Evolutionary conservation across 2,797 vertebrate genomes (phyloP).

Genomic region (Chaetodon trifasciatus): DNA sequence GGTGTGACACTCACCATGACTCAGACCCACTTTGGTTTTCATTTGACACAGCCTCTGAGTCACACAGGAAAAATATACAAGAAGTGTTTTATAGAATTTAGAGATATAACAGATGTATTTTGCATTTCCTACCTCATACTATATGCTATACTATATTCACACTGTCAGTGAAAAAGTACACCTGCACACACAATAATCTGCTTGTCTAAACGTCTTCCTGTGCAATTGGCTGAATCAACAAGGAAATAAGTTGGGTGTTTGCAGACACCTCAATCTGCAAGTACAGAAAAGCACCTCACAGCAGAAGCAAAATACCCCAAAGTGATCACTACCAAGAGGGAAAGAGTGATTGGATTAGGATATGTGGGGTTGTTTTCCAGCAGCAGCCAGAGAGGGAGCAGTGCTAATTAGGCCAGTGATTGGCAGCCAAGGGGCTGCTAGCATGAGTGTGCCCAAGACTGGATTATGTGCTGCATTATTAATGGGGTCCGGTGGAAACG

Average conservation of each 20-base stretch:
- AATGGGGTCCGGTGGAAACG: slow-evolving; percentile 40
- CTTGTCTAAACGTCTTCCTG: slow-evolving; percentile 60
- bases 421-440: slow-evolving; percentile 49
- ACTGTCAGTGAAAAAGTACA: slow-evolving; percentile 20
- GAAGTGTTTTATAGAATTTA: neutral
- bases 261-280: slow-evolving; percentile 35
- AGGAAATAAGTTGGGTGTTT: slow-evolving; percentile 37
- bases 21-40: slow-evolving; percentile 23
- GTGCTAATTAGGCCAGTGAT: slow-evolving; percentile 60
- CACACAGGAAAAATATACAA: neutral
- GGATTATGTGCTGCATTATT: slow-evolving; percentile 65
- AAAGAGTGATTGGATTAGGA: slow-evolving; percentile 36
- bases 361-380: slow-evolving; percentile 31
- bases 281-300: slow-evolving; percentile 18
- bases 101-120: neutral
- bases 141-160: neutral
- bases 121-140: neutral
- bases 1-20: slow-evolving; percentile 23
- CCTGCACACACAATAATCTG: slow-evolving; percentile 31
- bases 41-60: slow-evolving; percentile 7
- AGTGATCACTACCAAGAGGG: slow-evolving; percentile 18
- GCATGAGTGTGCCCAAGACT: slow-evolving; percentile 44
- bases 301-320: slow-evolving; percentile 21
- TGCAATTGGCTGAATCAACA: slow-evolving; percentile 45
- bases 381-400: slow-evolving; percentile 27